Evolutionary conservation across 1,140 invertebrate species (phyloP).

Genomic region (Pogonognathellus flavescens): DNA sequence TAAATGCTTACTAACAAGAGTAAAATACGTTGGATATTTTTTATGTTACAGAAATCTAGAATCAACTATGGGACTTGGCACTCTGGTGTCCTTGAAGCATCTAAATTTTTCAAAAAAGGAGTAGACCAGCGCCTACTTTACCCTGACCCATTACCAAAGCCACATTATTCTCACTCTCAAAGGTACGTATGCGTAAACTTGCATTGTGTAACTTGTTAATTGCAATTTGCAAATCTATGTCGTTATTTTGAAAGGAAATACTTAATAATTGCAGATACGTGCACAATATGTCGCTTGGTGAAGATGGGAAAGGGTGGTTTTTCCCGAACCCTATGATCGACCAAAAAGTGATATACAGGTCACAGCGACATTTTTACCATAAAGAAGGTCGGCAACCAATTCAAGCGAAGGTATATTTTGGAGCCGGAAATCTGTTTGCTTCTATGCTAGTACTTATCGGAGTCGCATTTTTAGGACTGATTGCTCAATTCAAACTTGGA

Average conservation of each 20-base stretch:
- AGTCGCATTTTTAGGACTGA: constrained; percentile 74
- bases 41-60: constrained; percentile 68
- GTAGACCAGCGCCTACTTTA: constrained; percentile 77
- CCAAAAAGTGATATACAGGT: constrained; percentile 81
- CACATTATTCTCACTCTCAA: constrained; percentile 69
- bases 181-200: neutral
- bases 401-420: constrained; percentile 78
- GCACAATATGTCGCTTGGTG: constrained; percentile 50
- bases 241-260: neutral
- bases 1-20: neutral
- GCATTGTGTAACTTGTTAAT: neutral
- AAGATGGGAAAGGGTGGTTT: constrained; percentile 55
- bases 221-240: neutral
- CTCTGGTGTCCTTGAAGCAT: constrained; percentile 81
- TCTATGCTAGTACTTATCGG: constrained; percentile 72
- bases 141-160: constrained; percentile 76
- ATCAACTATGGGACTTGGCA: constrained; percentile 87
- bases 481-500: constrained; percentile 78
- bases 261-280: constrained; percentile 68
- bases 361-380: constrained; percentile 82
- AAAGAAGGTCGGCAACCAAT: constrained; percentile 79
- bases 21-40: neutral
- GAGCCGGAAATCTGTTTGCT: constrained; percentile 70
- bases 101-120: constrained; percentile 76
- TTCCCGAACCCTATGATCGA: constrained; percentile 81